Percentiles rank a stretch among this genome's conserved stretches.
Evolutionary conservation across 92 coral and sea anemone genomes (phyloP).

Genomic region (Desmophyllum pertusum): DNA sequence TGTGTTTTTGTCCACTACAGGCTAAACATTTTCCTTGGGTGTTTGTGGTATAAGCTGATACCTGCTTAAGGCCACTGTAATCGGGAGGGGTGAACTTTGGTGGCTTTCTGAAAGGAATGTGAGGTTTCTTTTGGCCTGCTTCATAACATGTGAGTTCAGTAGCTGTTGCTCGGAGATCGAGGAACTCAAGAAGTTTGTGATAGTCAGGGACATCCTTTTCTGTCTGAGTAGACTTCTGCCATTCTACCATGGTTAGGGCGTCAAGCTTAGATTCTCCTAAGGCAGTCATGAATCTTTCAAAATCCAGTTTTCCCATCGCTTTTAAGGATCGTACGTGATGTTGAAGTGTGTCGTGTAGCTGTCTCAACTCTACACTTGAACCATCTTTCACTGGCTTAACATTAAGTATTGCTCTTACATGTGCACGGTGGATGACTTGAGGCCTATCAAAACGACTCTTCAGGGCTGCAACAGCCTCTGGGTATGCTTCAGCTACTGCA

Average conservation of each 20-base stretch:
- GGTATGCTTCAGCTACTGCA: slow-evolving; percentile 52
- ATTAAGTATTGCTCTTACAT: slow-evolving; percentile 53
- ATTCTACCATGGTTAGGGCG: slow-evolving; percentile 55
- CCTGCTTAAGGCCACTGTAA: not conserved
- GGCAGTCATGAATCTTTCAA: slow-evolving; percentile 45
- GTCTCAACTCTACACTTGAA: too few species aligned
- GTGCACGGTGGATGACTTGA: slow-evolving; percentile 59
- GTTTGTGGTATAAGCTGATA: slow-evolving; percentile 32
- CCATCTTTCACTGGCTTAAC: slow-evolving; percentile 53
- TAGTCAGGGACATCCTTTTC: too few species aligned
- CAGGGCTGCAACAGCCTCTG: slow-evolving; percentile 56
- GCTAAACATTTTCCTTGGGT: slow-evolving; percentile 33
- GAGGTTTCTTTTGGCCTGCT: slow-evolving; percentile 21
- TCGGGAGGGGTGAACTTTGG: not conserved
- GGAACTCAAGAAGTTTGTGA: slow-evolving; percentile 64
- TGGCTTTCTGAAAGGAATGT: slow-evolving; percentile 5
- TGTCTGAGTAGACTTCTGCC: slow-evolving; percentile 52
- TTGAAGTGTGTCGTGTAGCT: too few species aligned
- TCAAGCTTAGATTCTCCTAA: slow-evolving; percentile 52
- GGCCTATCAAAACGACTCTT: slow-evolving; percentile 62
- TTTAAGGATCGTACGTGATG: too few species aligned
- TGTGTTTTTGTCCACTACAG: slow-evolving; percentile 41
- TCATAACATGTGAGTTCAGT: slow-evolving; percentile 47
- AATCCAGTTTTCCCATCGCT: too few species aligned
- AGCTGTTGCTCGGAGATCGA: slow-evolving; percentile 51